Percentiles rank a stretch among this genome's conserved stretches.
phyloP scores from a whole-genome alignment of 2,113 vertebrate genomes.

The Dasyprocta punctata region DNA sequence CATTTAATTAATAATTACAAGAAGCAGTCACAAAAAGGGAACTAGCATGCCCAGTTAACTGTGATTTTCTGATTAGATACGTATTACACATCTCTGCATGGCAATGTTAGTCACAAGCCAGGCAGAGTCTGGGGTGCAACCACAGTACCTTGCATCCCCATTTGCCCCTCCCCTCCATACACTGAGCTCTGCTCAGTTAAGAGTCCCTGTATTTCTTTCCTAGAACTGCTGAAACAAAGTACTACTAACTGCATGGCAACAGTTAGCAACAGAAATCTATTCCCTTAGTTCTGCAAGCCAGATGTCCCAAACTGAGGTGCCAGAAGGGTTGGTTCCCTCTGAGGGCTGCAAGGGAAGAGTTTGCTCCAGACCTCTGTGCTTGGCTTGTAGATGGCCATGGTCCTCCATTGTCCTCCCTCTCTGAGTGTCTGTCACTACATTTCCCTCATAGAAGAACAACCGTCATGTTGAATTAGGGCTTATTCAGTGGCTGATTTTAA shows the following conservation, averaged over 20 bases:
- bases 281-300: not conserved
- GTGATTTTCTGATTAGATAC: constrained; percentile 12
- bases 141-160: not conserved
- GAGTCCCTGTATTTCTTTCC: not conserved
- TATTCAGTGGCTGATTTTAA: not conserved
- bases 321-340: not conserved
- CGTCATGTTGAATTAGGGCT: not conserved
- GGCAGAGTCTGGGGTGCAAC: not conserved
- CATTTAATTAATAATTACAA: constrained; percentile 36
- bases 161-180: not conserved
- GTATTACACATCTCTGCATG: not conserved
- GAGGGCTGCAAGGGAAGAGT: not conserved
- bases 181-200: not conserved
- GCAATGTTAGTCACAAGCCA: not conserved
- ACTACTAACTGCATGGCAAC: not conserved
- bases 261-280: not conserved
- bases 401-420: not conserved
- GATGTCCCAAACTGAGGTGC: not conserved
- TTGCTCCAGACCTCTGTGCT: not conserved
- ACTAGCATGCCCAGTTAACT: not conserved
- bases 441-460: not conserved
- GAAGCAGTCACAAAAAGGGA: not conserved
- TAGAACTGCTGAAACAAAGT: not conserved
- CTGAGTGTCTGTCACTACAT: not conserved
- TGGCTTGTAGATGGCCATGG: not conserved